Conservation (phyloP, 2,113 vertebrate genomes). For the Pyrgilauda ruficollis region DNA sequence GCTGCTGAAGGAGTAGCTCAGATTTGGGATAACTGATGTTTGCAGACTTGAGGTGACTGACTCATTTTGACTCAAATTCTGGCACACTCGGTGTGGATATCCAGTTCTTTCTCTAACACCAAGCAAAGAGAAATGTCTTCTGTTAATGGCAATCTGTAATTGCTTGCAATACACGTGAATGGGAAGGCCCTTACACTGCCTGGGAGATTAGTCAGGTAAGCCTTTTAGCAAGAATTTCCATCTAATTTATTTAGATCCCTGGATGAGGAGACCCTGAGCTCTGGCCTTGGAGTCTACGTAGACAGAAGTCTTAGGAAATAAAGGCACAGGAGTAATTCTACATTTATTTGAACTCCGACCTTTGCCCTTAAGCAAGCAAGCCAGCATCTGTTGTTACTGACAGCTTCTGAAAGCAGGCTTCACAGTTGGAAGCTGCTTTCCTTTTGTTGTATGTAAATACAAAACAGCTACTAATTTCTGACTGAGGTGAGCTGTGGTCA, state of each 20-base stretch:
- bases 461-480: not conserved
- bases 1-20: not conserved
- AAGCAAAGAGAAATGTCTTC: not conserved
- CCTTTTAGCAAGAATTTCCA: slow-evolving; percentile 18
- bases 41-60: not conserved
- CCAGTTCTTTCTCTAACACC: not conserved
- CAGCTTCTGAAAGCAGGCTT: not conserved
- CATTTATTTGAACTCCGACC: not conserved
- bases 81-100: not conserved
- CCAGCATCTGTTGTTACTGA: not conserved
- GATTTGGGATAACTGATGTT: not conserved
- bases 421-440: not conserved
- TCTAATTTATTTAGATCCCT: slow-evolving; percentile 14
- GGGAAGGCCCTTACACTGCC: not conserved
- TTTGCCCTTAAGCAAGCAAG: not conserved
- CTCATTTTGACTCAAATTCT: not conserved
- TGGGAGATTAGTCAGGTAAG: slow-evolving; percentile 29
- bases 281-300: not conserved
- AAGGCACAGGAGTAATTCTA: not conserved
- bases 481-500: not conserved
- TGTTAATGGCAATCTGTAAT: not conserved
- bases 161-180: not conserved
- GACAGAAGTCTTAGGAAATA: not conserved
- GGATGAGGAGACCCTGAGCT: not conserved
- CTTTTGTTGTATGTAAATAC: not conserved